Evolutionary conservation across 2,113 vertebrate genomes (phyloP).

Genomic region (Mus spicilegus): DNA sequence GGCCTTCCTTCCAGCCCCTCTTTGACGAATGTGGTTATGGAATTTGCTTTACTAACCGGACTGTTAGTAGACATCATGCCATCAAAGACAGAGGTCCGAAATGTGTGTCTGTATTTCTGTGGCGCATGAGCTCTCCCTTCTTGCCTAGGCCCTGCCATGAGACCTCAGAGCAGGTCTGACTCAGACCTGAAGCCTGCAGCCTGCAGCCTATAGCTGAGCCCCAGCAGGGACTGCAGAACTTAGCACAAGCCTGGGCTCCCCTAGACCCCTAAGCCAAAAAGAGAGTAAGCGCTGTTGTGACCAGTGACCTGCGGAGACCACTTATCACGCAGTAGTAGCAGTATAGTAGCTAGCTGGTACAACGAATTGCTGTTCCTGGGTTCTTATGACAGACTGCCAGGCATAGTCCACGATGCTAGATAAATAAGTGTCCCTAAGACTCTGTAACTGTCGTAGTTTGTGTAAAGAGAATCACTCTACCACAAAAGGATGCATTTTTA

Average conservation of each 20-base stretch:
- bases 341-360: not conserved
- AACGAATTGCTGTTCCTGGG: too few relatives aligned
- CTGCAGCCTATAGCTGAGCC: not conserved
- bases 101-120: not conserved
- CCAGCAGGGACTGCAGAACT: not conserved
- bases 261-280: not conserved
- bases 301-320: not conserved
- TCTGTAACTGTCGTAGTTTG: not conserved
- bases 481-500: not conserved
- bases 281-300: not conserved
- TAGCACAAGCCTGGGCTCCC: not conserved
- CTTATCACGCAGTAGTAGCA: slow-evolving; percentile 46
- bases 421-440: not conserved
- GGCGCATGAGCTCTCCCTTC: not conserved
- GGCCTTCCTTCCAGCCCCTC: not conserved
- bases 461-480: not conserved
- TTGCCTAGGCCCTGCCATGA: rapidly evolving
- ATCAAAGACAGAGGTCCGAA: not conserved
- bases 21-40: not conserved
- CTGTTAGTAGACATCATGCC: rapidly evolving
- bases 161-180: not conserved
- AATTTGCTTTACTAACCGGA: not conserved
- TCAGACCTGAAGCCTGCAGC: not conserved
- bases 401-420: not conserved
- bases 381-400: not conserved